Evolutionary conservation across 2,113 vertebrate species (phyloP), one percentile per base, ranked within the genome.

Genomic region (Calidris pygmaea): DNA sequence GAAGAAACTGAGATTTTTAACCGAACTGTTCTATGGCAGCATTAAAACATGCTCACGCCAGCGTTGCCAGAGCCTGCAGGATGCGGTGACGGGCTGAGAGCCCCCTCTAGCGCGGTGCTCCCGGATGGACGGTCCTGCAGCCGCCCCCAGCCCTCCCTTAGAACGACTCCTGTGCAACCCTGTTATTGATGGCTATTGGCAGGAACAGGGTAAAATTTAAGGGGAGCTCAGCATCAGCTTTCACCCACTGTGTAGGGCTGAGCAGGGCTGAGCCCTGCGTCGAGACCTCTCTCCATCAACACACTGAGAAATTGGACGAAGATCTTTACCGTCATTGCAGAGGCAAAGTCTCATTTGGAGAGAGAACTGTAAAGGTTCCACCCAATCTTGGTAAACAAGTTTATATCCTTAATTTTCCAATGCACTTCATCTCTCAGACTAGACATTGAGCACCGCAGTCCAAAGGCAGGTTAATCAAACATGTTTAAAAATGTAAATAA

Each of bases 51-150:
- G 14, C 4, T 27, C 37, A 37, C 18, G 30, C 6, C 12, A 68
- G 39, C 7, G 9, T 3, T 8, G 67, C 27, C 3, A 10, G 10
- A 29, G 9, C 4, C 63, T 3, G n/a, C 34, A 11, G 68, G 59
- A 10, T 11, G 63, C 29, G 41, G 63, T 9, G 41, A 66, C 14
- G 63, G 41, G 63, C 63, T 66, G 63, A 43, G 63, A 96, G 96
- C 94, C 89, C 96, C 97, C 92, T 90, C 97, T 92, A 95, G 90
- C 52, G 93, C 78, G n/a, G 62, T 10, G 39, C 41, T 66, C 63
- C 41, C 29, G 41, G 63, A 29, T 18, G 12, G 37, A 39, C 26
- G 11, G 12, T 41, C 26, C 60, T 18, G 18, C 39, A 30, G 29
- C 41, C 6, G 4, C 41, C 41, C 32, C 62, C 29, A 5, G 10